These are phyloP conservation scores for Argya squamiceps DNA, from an alignment of 2,797 vertebrate genomes.

Conservation along the genomic window DNA sequence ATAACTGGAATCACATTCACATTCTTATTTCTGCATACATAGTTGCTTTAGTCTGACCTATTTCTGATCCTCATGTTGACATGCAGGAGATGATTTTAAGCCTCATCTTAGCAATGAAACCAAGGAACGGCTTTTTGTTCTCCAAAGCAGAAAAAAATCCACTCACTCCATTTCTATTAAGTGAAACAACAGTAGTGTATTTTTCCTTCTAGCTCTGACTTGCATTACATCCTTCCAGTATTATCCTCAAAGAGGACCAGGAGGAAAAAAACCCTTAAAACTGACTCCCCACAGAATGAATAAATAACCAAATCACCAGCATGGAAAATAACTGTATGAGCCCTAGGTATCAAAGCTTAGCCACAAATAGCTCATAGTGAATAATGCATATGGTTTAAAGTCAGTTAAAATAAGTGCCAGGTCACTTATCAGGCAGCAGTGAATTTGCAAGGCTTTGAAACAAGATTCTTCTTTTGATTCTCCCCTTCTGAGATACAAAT, in stretches of 20 bases:
- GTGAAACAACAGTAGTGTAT: background rate
- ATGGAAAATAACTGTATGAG: background rate
- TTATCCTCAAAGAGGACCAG: background rate
- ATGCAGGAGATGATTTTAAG: background rate
- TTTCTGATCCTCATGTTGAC: background rate
- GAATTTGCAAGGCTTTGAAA: background rate
- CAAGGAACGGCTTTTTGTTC: background rate
- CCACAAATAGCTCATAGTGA: constrained; percentile 37
- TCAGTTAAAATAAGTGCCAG: constrained; percentile 22
- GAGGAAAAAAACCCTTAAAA: background rate
- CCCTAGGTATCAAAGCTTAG: background rate
- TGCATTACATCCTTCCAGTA: background rate
- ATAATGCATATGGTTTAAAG: constrained; percentile 10
- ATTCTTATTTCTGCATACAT: background rate
- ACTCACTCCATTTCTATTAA: background rate
- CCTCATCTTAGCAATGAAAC: background rate
- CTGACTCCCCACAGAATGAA: background rate
- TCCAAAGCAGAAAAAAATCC: background rate
- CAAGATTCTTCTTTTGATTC: background rate
- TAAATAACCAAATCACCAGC: background rate
- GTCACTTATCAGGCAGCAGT: constrained; percentile 15
- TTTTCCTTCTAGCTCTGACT: background rate
- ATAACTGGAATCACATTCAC: background rate
- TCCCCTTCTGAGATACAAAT: background rate
- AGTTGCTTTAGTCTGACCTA: background rate